Percentiles rank a stretch among this genome's conserved stretches.
These are phyloP conservation scores for Spatulosminthurus flaviceps DNA, from an alignment of 2,888 invertebrate species.

Conservation along the genomic window DNA sequence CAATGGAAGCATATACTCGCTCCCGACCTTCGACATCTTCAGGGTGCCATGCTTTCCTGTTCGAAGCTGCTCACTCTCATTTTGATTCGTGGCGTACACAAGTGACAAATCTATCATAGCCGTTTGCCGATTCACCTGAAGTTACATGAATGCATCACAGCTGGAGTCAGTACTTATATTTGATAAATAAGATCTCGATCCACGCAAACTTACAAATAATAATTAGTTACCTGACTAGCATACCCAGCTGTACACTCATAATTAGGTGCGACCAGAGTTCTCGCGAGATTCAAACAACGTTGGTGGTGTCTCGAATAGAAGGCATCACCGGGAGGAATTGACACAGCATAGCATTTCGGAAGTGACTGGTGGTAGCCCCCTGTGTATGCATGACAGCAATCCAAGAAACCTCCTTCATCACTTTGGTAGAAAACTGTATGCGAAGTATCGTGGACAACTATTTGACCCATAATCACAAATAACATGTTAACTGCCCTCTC, in stretches of 20 bases:
- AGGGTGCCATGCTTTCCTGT: slow-evolving; percentile 54
- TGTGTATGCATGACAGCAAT: slow-evolving; percentile 61
- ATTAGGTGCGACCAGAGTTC: slow-evolving; percentile 58
- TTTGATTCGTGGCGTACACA: slow-evolving; percentile 55
- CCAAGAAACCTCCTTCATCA: slow-evolving; percentile 59
- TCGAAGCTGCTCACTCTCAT: slow-evolving; percentile 52
- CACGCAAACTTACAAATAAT: no score
- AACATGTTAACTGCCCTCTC: slow-evolving; percentile 55
- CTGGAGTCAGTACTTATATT: no score
- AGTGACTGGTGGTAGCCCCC: slow-evolving; percentile 58
- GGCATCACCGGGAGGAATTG: slow-evolving; percentile 54
- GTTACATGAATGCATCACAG: no score
- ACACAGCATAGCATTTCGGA: slow-evolving; percentile 60
- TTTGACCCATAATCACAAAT: slow-evolving; percentile 57
- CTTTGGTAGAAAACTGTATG: slow-evolving; percentile 61
- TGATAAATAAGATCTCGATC: no score
- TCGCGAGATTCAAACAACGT: slow-evolving; percentile 60
- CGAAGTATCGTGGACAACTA: slow-evolving; percentile 57
- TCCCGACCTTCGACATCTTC: slow-evolving; percentile 58
- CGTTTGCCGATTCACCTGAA: slow-evolving; percentile 31
- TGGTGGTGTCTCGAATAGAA: slow-evolving; percentile 54
- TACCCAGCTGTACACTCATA: slow-evolving; percentile 60
- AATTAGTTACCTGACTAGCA: slow-evolving; percentile 54
- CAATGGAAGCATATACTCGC: slow-evolving; percentile 56
- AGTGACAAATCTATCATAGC: slow-evolving; percentile 55